Base-by-base conservation (phyloP, 2,888 invertebrate species). In the Sarcophaga caerulescens region DNA sequence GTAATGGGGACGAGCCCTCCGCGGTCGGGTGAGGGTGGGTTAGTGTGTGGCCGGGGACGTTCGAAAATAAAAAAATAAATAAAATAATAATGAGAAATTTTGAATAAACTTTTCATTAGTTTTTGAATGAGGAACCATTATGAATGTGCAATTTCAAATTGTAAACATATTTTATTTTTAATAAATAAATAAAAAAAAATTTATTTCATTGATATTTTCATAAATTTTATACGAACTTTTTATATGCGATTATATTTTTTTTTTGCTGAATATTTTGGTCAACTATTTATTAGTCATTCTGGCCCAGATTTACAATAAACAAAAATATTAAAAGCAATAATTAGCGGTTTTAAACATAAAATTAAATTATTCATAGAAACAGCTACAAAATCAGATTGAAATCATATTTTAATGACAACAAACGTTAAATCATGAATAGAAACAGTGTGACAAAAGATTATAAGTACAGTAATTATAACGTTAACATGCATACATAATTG, bases 301-400 rank as follows among this genome's bases (percentile, higher is more conserved):
- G 25, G 4, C 5, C 59, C 10, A 23, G n/a, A 62, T 35, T 1
- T 35, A 35, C 35, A 6, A 35, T 2, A 8, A 35, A 35, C 8
- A 35, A 10, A 35, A 8, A 35, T 8, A 25, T 62, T n/a, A 35
- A 35, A 47, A 63, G n/a, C 65, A 35, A 47, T 75, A 75, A 75
- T 75, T 75, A 75, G 75, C 63, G 75, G 65, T 65, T 75, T 65
- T 35, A 75, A 75, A 75, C 8, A 74, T 21, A 6, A 47, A 45
- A 75, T 75, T 65, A 25, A 23, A 59, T 25, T 5, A 3, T 25
- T 11, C 35, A 71, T 2, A 71, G 4, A 71, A 12, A 45, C 60
- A 21, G 12, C 35, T 11, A 52, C 47, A 73, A 25, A 25, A 21
- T 8, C 10, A 5, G 17, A 12, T 63, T 25, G 12, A 71, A 73